Conservation (phyloP, 2,888 invertebrate species). For the Allygus modestus region DNA sequence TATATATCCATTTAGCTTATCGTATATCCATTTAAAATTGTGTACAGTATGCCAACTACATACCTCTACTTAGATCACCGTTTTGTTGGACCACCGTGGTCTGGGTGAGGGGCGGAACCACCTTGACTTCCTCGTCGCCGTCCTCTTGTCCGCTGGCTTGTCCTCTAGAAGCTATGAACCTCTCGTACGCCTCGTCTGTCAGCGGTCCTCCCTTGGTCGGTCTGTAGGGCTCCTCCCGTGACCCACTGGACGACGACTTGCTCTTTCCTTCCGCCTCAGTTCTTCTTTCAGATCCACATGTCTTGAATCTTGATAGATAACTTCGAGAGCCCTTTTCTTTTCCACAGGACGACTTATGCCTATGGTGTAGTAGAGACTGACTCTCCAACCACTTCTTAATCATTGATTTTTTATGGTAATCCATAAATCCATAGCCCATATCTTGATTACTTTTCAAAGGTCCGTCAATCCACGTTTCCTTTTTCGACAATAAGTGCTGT, state of each 20-base stretch:
- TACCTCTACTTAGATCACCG: conserved; percentile 59
- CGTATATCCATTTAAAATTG: too few relatives aligned
- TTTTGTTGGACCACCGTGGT: conserved; percentile 50
- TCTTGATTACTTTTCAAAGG: conserved; percentile 78
- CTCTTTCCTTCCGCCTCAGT: conserved; percentile 39
- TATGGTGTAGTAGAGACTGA: conserved; percentile 81
- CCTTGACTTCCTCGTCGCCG: conserved; percentile 61
- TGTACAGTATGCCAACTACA: too few relatives aligned
- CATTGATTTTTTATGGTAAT: conserved; percentile 94
- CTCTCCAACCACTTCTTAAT: conserved; percentile 96
- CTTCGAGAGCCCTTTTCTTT: conserved; percentile 53
- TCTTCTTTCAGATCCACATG: conserved; percentile 70
- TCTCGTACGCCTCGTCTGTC: conserved; percentile 66
- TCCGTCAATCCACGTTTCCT: conserved; percentile 97
- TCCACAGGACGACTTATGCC: conserved; percentile 35
- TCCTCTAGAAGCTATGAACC: conserved; percentile 67
- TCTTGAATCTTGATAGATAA: conserved; percentile 82
- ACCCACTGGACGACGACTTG: conserved; percentile 39
- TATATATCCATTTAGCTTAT: too few relatives aligned
- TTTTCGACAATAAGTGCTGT: conserved; percentile 79
- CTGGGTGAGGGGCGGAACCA: conserved; percentile 37
- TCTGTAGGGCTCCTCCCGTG: conserved; percentile 37
- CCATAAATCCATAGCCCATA: conserved; percentile 92
- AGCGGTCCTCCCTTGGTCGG: not conserved
- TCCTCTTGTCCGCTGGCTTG: conserved; percentile 70